Evolutionary conservation across 1,140 invertebrate species (phyloP), one percentile per base, ranked within the genome.

Genomic region (Ostrea denselamellosa): DNA sequence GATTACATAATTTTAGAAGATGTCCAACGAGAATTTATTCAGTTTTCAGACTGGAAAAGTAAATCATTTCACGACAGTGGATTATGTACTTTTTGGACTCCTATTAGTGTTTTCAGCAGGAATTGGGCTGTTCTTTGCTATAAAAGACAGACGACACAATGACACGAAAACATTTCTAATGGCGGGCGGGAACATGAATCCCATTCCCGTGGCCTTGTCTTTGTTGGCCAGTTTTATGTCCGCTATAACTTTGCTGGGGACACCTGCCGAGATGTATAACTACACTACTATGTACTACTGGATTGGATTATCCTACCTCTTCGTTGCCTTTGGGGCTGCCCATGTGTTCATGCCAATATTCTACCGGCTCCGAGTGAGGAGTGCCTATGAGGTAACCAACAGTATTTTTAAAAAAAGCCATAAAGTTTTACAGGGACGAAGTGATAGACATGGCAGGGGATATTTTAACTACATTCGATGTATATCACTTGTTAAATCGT

Each of bases 221-320:
- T 85, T 94, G 68, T 87, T 94, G 82, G 92, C 94, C 94, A 98
- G 97, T 95, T 98, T 98, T 93, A 97, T 98, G 93, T 98, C 97
- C 0, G 97, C 97, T 81, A 97, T 98, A 53, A 98, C 98, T 9
- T 96, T 99, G 87, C 95, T 98, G 19, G 98, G 98, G 12, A 97
- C 97, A 14, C 97, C 98, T 5, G 96, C 97, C 0, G 98, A 98
- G 95, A 97, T 98, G 90, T 98, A 98, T 87, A 92, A 91, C 85
- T 93, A 91, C 85, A 91, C 91, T 9, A 94, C 93, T 0, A 90
- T 92, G 90, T 94, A 91, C 83, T 92, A 89, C 88, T 92, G 91
- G 87, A 90, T 94, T 8, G 89, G 89, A 12, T 82, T 94, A 7
- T 90, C 89, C 0, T 94, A 93, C 84, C 51, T 91, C 19, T 88